Base-by-base conservation (phyloP, 2,113 vertebrate genomes). In the Miniopterus natalensis region DNA sequence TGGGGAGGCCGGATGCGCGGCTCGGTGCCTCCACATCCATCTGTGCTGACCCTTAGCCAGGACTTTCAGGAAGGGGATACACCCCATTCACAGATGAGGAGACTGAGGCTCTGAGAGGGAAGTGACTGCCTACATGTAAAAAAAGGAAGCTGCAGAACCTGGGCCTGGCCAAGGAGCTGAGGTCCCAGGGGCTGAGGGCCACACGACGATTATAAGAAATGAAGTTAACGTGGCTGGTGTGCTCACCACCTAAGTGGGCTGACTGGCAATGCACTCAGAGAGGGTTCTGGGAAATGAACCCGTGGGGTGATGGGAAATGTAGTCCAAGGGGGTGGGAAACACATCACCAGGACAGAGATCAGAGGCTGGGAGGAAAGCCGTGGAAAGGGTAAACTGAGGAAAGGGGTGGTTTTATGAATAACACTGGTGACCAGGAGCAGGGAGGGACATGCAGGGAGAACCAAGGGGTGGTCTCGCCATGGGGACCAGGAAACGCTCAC, bases 401-500 rank as follows among this genome's bases (percentile, higher is more conserved):
- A 77, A 74, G 42, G 36, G 47, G 42, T 12, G 8, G 83, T 49
- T 40, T 20, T 15, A 45, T n/a, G 17, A 49, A 21, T 12, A 81
- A 42, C n/a, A 51, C 61, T 14, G 14, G 78, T 49, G 74, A 47
- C 91, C 13, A 77, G 45, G 21, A 78, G 31, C n/a, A 42, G 7
- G 36, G 27, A 42, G n/a, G 31, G 29, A 40, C 71, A 20, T 21
- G 25, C 2, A 29, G 12, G 0, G 51, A 49, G 27, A 29, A 31
- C 7, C 6, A n/a, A 65, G 29, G 47, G 14, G 40, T 6, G 0
- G 13, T 55, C 51, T 36, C 9, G 0, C 2, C 1, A 61, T 12
- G 18, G 18, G 1, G 25, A n/a, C 61, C 78, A 31, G 23, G 36
- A 92, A 45, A 73, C 2, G 70, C 97, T 97, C 94, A 99, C 99